A percentile compares a stretch with the other conserved stretches of the same genome.
These are phyloP conservation scores for Laterallus jamaicensis DNA, from an alignment of 2,113 vertebrate species.

Conservation along the genomic window DNA sequence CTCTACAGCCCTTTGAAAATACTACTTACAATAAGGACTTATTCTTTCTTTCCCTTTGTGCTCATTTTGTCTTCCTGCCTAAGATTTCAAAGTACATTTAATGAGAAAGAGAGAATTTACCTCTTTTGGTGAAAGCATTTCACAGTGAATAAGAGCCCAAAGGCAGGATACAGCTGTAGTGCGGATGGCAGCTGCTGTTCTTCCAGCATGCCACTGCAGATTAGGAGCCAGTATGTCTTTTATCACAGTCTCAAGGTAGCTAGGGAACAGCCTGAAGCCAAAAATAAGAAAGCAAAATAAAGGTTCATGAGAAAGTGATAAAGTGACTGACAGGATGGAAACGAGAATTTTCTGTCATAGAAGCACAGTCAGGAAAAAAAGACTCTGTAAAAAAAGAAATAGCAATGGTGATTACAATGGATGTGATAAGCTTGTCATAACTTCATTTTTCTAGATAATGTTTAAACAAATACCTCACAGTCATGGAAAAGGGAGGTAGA, in stretches of 20 bases:
- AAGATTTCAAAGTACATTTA: background rate
- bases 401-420: background rate
- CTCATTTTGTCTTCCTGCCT: background rate
- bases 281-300: conserved; percentile 34
- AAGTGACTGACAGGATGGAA: conserved; percentile 40
- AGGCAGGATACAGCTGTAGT: conserved; percentile 89
- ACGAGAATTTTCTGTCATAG: background rate
- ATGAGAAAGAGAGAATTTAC: conserved; percentile 66
- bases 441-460: background rate
- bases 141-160: conserved; percentile 84
- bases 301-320: conserved; percentile 40
- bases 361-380: background rate
- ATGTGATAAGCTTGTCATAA: conserved; percentile 28
- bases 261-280: conserved; percentile 79
- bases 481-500: background rate
- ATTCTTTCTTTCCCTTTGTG: rapidly evolving
- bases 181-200: conserved; percentile 87
- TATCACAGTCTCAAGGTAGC: conserved; percentile 81
- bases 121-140: conserved; percentile 78
- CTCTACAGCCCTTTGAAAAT: background rate
- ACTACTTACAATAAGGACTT: background rate
- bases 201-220: conserved; percentile 92
- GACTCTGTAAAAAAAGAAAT: background rate
- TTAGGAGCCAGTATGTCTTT: conserved; percentile 87
- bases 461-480: conserved; percentile 27